Base-by-base conservation (phyloP, 2,888 invertebrate species). In the Cephus pulcher region DNA sequence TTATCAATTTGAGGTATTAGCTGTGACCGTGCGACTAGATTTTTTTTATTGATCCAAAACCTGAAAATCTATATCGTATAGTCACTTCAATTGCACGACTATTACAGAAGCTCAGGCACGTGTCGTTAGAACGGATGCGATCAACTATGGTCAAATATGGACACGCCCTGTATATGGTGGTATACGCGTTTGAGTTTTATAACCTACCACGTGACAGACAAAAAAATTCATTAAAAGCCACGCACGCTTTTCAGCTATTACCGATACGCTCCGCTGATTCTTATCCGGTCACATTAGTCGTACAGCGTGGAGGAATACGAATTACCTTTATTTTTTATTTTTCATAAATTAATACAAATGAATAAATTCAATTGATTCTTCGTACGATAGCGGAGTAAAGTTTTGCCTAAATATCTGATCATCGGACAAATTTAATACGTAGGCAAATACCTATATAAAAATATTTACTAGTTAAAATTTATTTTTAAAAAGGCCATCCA, bases 91-190 rank as follows among this genome's bases (percentile, higher is more conserved):
- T 56, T 23, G 56, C 23, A 56, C 56, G 56, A 56, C 23, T 9
- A 56, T 56, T 9, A 23, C 23, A 4, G 56, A 56, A 56, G 23
- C 56, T 23, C 56, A 56, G 23, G 56, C 56, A 56, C 56, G 56
- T 56, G 56, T 56, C 56, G 56, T 56, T 56, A 56, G 56, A 56
- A 56, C 56, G 56, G 56, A 56, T 56, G 56, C 2, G 56, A 23
- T 56, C 68, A 76, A 71, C 11, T 34, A 69, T 78, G 30, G 35
- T 69, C 76, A 68, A 78, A 76, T 32, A 73, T 73, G 68, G 78
- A 73, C 35, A 40, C 32, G 71, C 75, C 78, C 76, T 78, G 78
- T 69, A 73, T 12, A 73, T n/a, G 56, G 40, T 69, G 69, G 30
- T 76, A 76, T 37, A 34, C 40, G 12, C 33, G 56, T 71, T 32